Evolutionary conservation across 2,888 invertebrate genomes (phyloP), one percentile per base, ranked within the genome.

Genomic region (Oasisia sp.): DNA sequence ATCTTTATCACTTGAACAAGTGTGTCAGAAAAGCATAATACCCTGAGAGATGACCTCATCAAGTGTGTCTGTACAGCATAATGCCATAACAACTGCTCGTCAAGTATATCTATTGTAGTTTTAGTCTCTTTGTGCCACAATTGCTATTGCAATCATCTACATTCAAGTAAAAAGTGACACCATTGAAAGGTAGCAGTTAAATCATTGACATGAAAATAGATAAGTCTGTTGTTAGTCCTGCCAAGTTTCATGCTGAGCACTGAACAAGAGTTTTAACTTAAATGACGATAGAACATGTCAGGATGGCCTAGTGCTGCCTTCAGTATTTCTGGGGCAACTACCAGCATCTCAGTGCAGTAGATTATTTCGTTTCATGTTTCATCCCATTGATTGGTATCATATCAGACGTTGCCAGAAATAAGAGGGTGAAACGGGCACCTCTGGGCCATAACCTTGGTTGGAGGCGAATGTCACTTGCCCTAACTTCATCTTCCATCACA

Each of bases 71-170:
- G 50, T 50, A 74, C 74, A 74, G n/a, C 74, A 74, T 19, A 74
- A 27, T 74, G 19, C 74, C 74, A 19, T 74, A 27, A 19, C 7
- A 27, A 19, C 74, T 27, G 19, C n/a, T 74, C 74, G 7, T 74
- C 5, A 74, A 74, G n/a, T 74, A 74, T 27, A 74, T 74, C n/a
- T 74, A 27, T n/a, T 27, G 14, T 50, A 50, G 9, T 50, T 9
- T 19, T 74, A 74, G 74, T 27, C 27, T 19, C 74, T 74, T 74
- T 74, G 74, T 74, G 74, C 74, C 74, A 7, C 74, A 27, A n/a
- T n/a, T 74, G 74, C n/a, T 74, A 74, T 74, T 27, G 74, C 74
- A 74, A 74, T 74, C 74, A 74, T 74, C 27, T 74, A 74, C 74
- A 27, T 74, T 74, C 74, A 74, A 74, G 74, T 74, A n/a, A 74